Evolutionary conservation across 2,888 invertebrate species (phyloP), one percentile per base, ranked within the genome.

Genomic region (Balanococcus diminutus): DNA sequence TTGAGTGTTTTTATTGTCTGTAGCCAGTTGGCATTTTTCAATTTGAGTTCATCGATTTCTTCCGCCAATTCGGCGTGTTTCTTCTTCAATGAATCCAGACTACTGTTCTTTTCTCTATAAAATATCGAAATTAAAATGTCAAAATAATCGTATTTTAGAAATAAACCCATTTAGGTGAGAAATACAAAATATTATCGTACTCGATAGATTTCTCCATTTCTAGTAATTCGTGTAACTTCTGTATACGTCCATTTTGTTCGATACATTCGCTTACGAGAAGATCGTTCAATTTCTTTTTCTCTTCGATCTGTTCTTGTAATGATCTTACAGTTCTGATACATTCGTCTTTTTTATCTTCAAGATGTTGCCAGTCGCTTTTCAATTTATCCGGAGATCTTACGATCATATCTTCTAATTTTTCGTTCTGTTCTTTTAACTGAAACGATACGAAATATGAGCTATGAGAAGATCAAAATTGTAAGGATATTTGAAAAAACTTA

Each of bases 381-480:
- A 85, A 72, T 46, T 85, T 85, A 16, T 75, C 46, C 5, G 85
- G 85, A 25, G 85, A 85, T 46, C 51, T 75, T 25, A 85, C 85
- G 1, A 85, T 85, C 85, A 51, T 85, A 0, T n/a, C 28, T 11
- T 22, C 9, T 8, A 85, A 31, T 85, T 85, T 79, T 4, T 51
- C 46, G 19, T 36, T 51, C 1, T 85, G 79, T 46, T 46, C 75
- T 42, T 85, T 72, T 14, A 46, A 75, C 85, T 85, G 22, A 22
- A 75, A 79, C 25, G 11, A 39, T 16, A 28, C 9, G 11, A 36
- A 31, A 36, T n/a, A 39, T 46, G 42, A 14, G 8, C 8, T 22
- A 51, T 36, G 5, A 51, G 22, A 25, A 25, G 11, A 79, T n/a
- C 31, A 11, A 36, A 9, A n/a, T 61, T 22, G 25, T 8, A 36